phyloP scores from a whole-genome alignment of 2,797 vertebrate species.

The Glossophaga mutica region DNA sequence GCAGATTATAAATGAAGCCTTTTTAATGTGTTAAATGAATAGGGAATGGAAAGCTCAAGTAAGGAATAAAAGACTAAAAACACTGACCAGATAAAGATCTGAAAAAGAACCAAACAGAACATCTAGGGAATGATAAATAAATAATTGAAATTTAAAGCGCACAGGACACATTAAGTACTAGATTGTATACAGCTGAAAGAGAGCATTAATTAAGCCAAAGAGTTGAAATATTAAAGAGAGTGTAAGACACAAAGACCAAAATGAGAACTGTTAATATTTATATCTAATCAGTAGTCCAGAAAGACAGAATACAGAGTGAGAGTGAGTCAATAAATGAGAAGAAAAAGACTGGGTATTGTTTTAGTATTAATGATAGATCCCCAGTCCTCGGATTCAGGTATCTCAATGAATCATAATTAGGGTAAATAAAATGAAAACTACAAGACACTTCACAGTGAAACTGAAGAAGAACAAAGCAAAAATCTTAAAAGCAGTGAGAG shows the following conservation, averaged over 20 bases:
- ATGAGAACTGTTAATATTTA: not conserved
- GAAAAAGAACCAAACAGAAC: not conserved
- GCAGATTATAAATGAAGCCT: not conserved
- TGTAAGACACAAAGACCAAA: not conserved
- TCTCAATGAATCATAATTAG: not conserved
- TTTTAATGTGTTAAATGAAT: not conserved
- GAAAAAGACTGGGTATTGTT: not conserved
- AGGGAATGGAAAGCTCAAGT: not conserved
- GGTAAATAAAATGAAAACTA: not conserved
- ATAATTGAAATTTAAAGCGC: not conserved
- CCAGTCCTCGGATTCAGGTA: not conserved
- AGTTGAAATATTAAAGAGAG: not conserved
- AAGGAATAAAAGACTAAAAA: not conserved
- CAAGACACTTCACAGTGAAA: not conserved
- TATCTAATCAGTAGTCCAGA: not conserved
- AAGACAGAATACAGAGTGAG: not conserved
- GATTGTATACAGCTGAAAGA: not conserved
- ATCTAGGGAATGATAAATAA: constrained; percentile 1
- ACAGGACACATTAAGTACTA: not conserved
- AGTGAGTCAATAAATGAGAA: not conserved
- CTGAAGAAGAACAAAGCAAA: not conserved
- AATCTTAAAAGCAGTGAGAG: not conserved
- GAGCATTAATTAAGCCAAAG: not conserved
- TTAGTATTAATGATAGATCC: not conserved
- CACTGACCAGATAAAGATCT: not conserved